These are phyloP conservation scores for Deilephila porcellus DNA, from an alignment of 2,888 invertebrate species.

Conservation along the genomic window DNA sequence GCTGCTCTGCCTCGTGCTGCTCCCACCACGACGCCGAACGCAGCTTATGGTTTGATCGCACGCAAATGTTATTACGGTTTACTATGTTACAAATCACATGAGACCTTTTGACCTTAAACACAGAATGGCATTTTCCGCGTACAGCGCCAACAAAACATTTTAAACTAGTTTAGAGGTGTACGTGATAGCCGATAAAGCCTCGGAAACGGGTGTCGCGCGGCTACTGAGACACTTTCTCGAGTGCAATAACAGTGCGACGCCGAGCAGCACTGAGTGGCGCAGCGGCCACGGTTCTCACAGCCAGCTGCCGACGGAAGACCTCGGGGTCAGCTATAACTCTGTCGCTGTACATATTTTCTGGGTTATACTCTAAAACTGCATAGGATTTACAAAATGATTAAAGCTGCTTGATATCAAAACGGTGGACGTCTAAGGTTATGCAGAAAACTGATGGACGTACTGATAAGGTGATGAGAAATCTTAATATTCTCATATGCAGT, in stretches of 20 bases:
- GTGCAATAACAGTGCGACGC: conserved; percentile 59
- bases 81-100: conserved; percentile 67
- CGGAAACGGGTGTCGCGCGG: conserved; percentile 70
- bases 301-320: conserved; percentile 51
- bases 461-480: conserved; percentile 54
- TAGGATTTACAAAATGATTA: conserved; percentile 26
- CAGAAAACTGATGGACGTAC: conserved; percentile 51
- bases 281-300: conserved; percentile 56
- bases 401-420: conserved; percentile 19
- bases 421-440: conserved; percentile 40
- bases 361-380: conserved; percentile 25
- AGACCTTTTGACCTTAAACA: conserved; percentile 65
- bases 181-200: conserved; percentile 80
- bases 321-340: conserved; percentile 58
- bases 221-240: conserved; percentile 77
- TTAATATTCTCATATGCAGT: conserved; percentile 55
- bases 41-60: conserved; percentile 73
- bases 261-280: too few relatives aligned
- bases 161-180: conserved; percentile 77
- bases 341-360: conserved; percentile 18
- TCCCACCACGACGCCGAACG: conserved; percentile 60
- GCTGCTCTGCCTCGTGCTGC: conserved; percentile 57
- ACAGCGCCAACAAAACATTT: conserved; percentile 66
- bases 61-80: conserved; percentile 63
- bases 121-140: conserved; percentile 43